These are phyloP conservation scores for Elephas maximus DNA, from an alignment of 2,113 vertebrate genomes.

Conservation along the genomic window DNA sequence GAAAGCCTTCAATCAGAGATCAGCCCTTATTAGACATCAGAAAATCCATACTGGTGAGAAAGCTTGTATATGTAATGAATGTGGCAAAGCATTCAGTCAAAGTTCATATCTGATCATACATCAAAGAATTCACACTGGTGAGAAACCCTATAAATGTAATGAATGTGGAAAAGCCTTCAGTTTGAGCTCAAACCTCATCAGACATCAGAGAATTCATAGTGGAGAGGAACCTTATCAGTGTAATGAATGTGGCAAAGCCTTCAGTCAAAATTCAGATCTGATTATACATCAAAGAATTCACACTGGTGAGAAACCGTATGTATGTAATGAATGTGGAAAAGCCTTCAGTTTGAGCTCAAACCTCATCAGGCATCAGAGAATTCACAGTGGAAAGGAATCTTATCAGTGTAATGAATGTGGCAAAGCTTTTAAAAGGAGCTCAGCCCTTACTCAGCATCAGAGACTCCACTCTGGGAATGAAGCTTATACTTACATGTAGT, in stretches of 20 bases:
- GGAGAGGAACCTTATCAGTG: conserved; percentile 85
- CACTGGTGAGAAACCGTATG: background rate
- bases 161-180: conserved; percentile 87
- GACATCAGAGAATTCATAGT: conserved; percentile 85
- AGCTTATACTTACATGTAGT: conserved; percentile 82
- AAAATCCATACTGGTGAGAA: conserved; percentile 87
- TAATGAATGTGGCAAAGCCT: conserved; percentile 46
- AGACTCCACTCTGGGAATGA: conserved; percentile 85
- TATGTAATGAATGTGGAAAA: background rate
- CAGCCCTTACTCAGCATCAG: conserved; percentile 85
- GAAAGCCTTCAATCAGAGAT: conserved; percentile 86
- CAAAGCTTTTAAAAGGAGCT: conserved; percentile 85
- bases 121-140: conserved; percentile 85
- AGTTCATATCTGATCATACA: conserved; percentile 87
- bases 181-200: conserved; percentile 83
- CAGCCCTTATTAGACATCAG: conserved; percentile 86
- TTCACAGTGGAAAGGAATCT: background rate
- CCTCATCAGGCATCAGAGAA: background rate
- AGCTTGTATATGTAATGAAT: conserved; percentile 86
- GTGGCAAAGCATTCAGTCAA: conserved; percentile 86
- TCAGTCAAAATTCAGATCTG: background rate
- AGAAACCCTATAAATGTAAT: conserved; percentile 85
- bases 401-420: conserved; percentile 71
- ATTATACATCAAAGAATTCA: background rate
- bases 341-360: background rate